Evolutionary conservation across 64 coral and sea anemone genomes (phyloP).

Genomic region (Anthopleura sola): DNA sequence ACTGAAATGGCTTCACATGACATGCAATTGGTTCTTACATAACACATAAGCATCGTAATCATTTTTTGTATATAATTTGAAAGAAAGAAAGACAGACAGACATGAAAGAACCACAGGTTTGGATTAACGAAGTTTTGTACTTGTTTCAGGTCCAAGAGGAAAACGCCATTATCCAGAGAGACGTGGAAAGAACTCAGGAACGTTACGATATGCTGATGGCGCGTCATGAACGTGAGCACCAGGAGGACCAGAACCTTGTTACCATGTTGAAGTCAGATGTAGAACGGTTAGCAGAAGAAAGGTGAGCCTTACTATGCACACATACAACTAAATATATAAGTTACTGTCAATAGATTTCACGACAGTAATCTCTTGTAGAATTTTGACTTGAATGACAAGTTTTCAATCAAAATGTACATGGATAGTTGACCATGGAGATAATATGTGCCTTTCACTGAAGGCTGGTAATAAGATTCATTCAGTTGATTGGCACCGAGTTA

Average conservation of each 20-base stretch:
- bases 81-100: too few species aligned
- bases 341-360: too few species aligned
- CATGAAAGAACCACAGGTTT: neutral
- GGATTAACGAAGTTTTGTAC: neutral
- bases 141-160: conserved; percentile 39
- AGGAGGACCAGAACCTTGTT: conserved; percentile 71
- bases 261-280: conserved; percentile 84
- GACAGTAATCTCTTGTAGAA: too few species aligned
- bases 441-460: neutral
- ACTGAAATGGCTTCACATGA: neutral
- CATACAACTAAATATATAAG: too few species aligned
- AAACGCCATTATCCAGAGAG: conserved; percentile 18
- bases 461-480: too few species aligned
- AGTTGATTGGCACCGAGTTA: too few species aligned
- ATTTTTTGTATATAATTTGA: too few species aligned
- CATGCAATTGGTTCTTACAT: neutral
- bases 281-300: conserved; percentile 71
- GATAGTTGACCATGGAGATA: too few species aligned
- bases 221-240: conserved; percentile 71
- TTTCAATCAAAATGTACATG: too few species aligned
- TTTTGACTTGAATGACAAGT: too few species aligned
- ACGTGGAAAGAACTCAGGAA: conserved; percentile 37
- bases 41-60: too few species aligned
- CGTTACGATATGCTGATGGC: conserved; percentile 63
- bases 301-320: conserved; percentile 37